phyloP scores from a whole-genome alignment of 1,140 invertebrate genomes.

The Zaprionus kolodkinae region DNA sequence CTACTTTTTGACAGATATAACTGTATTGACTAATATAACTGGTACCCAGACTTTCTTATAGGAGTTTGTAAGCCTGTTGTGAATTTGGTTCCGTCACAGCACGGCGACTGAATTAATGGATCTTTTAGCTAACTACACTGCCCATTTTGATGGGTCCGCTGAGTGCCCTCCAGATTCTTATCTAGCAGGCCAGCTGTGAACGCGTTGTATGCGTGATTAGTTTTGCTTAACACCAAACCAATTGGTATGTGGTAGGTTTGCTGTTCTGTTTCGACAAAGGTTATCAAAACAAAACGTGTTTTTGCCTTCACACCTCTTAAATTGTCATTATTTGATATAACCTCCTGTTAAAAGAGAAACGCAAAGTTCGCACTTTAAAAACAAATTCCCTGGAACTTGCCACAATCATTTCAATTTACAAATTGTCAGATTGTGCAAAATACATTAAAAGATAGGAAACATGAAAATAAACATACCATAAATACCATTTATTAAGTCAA shows the following conservation, averaged over 20 bases:
- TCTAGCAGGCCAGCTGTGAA: constrained; percentile 16
- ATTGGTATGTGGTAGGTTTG: constrained; percentile 11
- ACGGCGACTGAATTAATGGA: constrained; percentile 59
- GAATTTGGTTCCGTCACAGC: constrained; percentile 56
- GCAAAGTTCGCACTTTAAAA: constrained; percentile 22
- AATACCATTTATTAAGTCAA: constrained; percentile 13
- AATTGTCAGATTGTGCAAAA: constrained; percentile 33
- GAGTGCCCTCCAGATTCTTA: constrained; percentile 34
- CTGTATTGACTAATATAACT: neutral
- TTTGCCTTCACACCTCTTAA: neutral
- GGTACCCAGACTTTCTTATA: constrained; percentile 2
- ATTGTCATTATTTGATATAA: constrained; percentile 4
- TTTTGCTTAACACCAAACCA: constrained; percentile 18
- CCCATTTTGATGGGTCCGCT: constrained; percentile 8
- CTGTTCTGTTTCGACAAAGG: constrained; percentile 28
- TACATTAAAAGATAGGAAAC: neutral
- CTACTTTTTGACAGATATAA: neutral
- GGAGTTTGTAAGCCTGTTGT: constrained; percentile 13
- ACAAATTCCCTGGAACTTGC: constrained; percentile 15
- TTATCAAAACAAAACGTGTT: neutral
- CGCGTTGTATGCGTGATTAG: constrained; percentile 19
- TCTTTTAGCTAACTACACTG: constrained; percentile 17
- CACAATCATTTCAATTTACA: constrained; percentile 24
- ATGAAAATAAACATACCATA: constrained; percentile 3
- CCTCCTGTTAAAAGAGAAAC: constrained; percentile 3